Conservation (phyloP, 2,888 invertebrate genomes). For the Melanotus villosus region DNA sequence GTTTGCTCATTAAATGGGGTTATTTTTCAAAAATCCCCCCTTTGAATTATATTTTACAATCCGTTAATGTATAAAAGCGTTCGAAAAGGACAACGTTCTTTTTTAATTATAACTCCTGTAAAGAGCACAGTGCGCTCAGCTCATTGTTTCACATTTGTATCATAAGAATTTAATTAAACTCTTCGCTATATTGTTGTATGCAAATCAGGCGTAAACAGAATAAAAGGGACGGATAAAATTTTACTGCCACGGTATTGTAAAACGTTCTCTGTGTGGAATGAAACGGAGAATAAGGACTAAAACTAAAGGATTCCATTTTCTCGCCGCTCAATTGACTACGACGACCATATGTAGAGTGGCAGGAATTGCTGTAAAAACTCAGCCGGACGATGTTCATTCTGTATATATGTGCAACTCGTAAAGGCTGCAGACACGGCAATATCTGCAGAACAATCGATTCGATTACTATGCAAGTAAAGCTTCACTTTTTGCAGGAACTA, state of each 20-base stretch:
- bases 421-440: constrained; percentile 40
- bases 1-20: constrained; percentile 12
- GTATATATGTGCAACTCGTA: constrained; percentile 32
- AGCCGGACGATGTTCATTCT: constrained; percentile 35
- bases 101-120: constrained; percentile 43
- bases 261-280: constrained; percentile 44
- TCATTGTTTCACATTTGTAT: constrained; percentile 54
- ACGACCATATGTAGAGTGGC: constrained; percentile 44
- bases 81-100: constrained; percentile 32
- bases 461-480: constrained; percentile 35
- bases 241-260: constrained; percentile 47
- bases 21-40: not conserved
- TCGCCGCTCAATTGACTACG: constrained; percentile 49
- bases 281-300: constrained; percentile 44
- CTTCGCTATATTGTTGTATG: constrained; percentile 47
- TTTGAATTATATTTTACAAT: constrained; percentile 32
- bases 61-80: constrained; percentile 25
- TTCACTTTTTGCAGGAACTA: constrained; percentile 15
- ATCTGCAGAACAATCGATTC: constrained; percentile 51
- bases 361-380: constrained; percentile 45
- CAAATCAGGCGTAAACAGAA: constrained; percentile 51
- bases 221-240: constrained; percentile 49
- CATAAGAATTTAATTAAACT: constrained; percentile 57
- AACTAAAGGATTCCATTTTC: constrained; percentile 49
- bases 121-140: constrained; percentile 31